phyloP scores from a whole-genome alignment of 2,888 invertebrate species.

The Oscheius myriophilus region DNA sequence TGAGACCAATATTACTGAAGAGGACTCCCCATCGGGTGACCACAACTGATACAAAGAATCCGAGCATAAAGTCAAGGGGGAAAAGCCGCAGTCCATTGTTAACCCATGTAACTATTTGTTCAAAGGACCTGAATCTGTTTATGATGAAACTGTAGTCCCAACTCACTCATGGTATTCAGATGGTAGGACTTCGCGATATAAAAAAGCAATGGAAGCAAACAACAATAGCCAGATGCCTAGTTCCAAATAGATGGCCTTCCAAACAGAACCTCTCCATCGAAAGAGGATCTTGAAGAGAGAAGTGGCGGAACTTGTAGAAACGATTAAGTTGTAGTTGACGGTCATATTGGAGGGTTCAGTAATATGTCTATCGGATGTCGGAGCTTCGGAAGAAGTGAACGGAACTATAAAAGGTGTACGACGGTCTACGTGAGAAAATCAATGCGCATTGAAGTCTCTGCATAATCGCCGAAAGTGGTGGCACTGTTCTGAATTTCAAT shows the following conservation, averaged over 20 bases:
- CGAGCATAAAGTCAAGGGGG: constrained; percentile 59
- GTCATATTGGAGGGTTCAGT: constrained; percentile 36
- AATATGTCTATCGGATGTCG: too few relatives aligned
- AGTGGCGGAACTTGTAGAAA: constrained; percentile 36
- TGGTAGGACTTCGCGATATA: constrained; percentile 39
- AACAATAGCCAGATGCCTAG: constrained; percentile 41
- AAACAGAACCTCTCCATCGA: constrained; percentile 52
- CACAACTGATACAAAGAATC: constrained; percentile 59
- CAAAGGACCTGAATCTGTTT: constrained; percentile 47
- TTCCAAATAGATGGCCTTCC: constrained; percentile 51
- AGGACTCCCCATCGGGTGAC: constrained; percentile 50
- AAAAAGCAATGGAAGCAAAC: constrained; percentile 37
- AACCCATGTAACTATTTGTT: constrained; percentile 41
- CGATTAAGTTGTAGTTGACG: constrained; percentile 50
- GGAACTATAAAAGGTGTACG: too few relatives aligned
- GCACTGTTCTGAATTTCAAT: too few relatives aligned
- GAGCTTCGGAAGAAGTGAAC: too few relatives aligned
- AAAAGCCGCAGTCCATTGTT: constrained; percentile 45
- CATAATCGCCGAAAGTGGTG: too few relatives aligned
- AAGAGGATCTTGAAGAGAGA: constrained; percentile 43
- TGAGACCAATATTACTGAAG: constrained; percentile 48
- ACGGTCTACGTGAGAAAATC: too few relatives aligned
- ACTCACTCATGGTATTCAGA: constrained; percentile 40
- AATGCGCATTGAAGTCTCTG: too few relatives aligned
- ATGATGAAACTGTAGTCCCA: too few relatives aligned